These are phyloP conservation scores for Hyppa rectilinea DNA, from an alignment of 2,888 invertebrate genomes.

Conservation along the genomic window DNA sequence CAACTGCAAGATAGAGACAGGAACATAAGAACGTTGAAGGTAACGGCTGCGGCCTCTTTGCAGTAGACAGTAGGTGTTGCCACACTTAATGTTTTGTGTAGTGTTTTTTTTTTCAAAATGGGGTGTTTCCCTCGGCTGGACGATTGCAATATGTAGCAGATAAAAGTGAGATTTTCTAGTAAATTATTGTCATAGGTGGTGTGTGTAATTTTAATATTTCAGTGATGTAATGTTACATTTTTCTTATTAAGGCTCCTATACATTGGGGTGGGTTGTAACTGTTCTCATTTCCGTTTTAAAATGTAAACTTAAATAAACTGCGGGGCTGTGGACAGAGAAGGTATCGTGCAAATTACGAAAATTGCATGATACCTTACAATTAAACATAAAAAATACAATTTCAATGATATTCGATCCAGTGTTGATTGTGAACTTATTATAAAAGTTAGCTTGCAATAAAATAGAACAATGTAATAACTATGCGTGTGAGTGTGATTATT, in stretches of 20 bases:
- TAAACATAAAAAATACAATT: background rate
- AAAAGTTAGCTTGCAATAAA: background rate
- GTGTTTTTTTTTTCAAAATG: conserved; percentile 15
- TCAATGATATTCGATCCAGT: background rate
- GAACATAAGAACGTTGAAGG: background rate
- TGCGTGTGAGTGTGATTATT: background rate
- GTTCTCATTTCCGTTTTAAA: background rate
- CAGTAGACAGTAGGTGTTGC: background rate
- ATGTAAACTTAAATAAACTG: background rate
- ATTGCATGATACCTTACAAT: background rate
- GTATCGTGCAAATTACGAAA: too few relatives aligned
- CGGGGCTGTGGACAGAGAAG: too few relatives aligned
- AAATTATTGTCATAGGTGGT: conserved; percentile 1
- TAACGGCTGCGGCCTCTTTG: too few relatives aligned
- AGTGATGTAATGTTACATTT: conserved; percentile 9
- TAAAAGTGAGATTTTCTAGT: conserved; percentile 34
- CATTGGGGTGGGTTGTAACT: background rate
- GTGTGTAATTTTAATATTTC: conserved; percentile 15
- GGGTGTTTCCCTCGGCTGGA: background rate
- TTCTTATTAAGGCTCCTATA: background rate
- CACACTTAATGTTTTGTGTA: background rate
- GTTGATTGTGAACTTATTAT: background rate
- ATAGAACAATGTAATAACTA: background rate
- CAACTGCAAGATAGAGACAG: background rate
- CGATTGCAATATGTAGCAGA: conserved; percentile 32